Evolutionary conservation across 2,888 invertebrate species (phyloP).

Genomic region (Drepanosiphum platanoidis): DNA sequence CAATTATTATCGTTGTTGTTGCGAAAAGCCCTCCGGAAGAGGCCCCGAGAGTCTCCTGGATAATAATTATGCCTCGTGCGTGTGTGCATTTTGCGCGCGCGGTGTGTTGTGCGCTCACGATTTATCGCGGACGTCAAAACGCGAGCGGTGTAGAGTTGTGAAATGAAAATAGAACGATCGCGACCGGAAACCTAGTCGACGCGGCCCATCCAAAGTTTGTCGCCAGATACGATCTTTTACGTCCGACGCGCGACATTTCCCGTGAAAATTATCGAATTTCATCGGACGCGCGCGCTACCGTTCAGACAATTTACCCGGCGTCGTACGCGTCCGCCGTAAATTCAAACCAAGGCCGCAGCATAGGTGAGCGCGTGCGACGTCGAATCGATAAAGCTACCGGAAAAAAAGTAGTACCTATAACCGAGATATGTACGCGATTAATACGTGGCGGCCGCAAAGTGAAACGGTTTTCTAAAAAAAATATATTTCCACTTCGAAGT

Average conservation of each 20-base stretch:
- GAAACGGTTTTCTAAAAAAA: too few relatives aligned
- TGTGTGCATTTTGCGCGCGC: background rate
- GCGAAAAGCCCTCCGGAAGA: slow-evolving; percentile 61
- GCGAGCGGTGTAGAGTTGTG: background rate
- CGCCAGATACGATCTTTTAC: background rate
- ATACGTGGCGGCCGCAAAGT: too few relatives aligned
- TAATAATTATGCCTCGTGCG: slow-evolving; percentile 35
- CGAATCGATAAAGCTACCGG: too few relatives aligned
- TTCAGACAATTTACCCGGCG: background rate
- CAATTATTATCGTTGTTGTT: slow-evolving; percentile 49
- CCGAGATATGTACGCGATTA: too few relatives aligned
- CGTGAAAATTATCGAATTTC: too few relatives aligned
- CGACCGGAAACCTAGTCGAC: background rate
- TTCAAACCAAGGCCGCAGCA: too few relatives aligned
- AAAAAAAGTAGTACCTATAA: too few relatives aligned
- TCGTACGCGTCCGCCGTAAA: too few relatives aligned
- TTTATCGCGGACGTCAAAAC: slow-evolving; percentile 34
- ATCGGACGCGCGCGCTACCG: too few relatives aligned
- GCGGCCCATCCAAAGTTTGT: slow-evolving; percentile 10
- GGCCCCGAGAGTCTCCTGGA: background rate
- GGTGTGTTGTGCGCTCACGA: background rate
- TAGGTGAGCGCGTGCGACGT: too few relatives aligned
- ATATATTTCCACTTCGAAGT: too few relatives aligned
- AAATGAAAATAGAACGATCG: slow-evolving; percentile 34
- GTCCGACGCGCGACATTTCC: background rate